Evolutionary conservation across 1,140 invertebrate species (phyloP), one percentile per base, ranked within the genome.

Genomic region (Drosophila sulfurigaster): DNA sequence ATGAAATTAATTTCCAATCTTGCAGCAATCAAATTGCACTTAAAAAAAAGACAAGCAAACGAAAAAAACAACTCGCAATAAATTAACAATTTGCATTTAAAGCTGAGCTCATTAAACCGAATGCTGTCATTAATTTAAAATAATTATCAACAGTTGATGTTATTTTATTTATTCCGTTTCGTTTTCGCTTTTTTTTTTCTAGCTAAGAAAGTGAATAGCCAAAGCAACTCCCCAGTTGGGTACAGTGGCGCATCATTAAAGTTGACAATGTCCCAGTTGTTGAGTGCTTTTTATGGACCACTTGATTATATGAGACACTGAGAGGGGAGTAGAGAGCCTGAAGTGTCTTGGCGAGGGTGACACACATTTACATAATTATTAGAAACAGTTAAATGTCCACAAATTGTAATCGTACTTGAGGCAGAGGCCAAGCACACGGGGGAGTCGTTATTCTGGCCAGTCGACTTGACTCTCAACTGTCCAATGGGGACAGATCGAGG

Each of bases 321-420:
- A 83, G 59, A 49, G 28, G 25, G 35, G 60, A 25, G 13, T n/a
- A n/a, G 32, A 35, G 15, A 35, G 30, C 7, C 15, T 57, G 13
- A 48, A 38, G 32, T 46, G 74, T 52, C 49, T 56, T 3, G 59
- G 68, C 56, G 72, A 63, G 76, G 82, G 62, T 82, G 82, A 85
- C 81, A 78, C 62, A 79, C 85, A 89, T 89, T 89, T 89, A 66
- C 85, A 89, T 89, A 89, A 89, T 89, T 89, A 89, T 89, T 89
- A 89, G 85, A 89, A 89, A 89, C 85, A 89, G 85, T 89, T 89
- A 89, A 89, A 89, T 89, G 81, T 85, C 85, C 85, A 89, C 85
- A 89, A 87, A 87, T 87, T 82, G 82, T 87, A 74, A 65, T 76
- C 68, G 68, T 41, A 76, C 68, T 75, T 58, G 51, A 52, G 72